Base-by-base conservation (phyloP, 1,140 invertebrate genomes). In the Listronotus oregonensis region DNA sequence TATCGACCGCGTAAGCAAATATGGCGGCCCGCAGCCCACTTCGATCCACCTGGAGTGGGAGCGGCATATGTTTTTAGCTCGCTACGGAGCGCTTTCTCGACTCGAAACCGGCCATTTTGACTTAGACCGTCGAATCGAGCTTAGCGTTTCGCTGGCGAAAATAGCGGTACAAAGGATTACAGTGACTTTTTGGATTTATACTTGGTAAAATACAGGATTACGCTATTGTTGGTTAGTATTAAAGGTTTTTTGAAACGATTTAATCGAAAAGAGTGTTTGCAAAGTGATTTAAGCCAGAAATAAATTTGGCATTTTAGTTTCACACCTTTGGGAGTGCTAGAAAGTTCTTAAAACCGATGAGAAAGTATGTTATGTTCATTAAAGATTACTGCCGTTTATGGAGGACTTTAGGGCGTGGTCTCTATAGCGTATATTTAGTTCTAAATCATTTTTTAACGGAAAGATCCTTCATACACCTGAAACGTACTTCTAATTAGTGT, bases 41-140 rank as follows among this genome's bases (percentile, higher is more conserved):
- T 57, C 40, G 40, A 43, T 57, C 37, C 11, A 14, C 17, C 2
- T 8, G 18, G 11, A 12, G 34, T 34, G n/a, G 54, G 37, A 37
- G 18, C 50, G 21, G 37, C 40, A 9, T n/a, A 27, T 43, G 17
- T 43, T 56, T 51, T 52, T 32, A 34, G 54, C 39, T 39, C 11
- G 54, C 37, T 21, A 9, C 10, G 34, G 11, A 18, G 17, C 54
- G 42, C 37, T 56, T 56, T 31, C 40, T 42, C 14, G 18, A 39
- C 39, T 47, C 1, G 14, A 5, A 32, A 52, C 31, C 49, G 54
- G 63, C 44, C 63, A 65, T 65, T 65, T 52, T 65, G 55, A 65
- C 37, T 49, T 58, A 44, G 55, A 51, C 21, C 55, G 52, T 46
- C 47, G 61, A n/a, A 43, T 37, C 47, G 61, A 18, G 12, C 43